phyloP scores from a whole-genome alignment of 1,140 invertebrate species.

The Nilaparvata lugens region DNA sequence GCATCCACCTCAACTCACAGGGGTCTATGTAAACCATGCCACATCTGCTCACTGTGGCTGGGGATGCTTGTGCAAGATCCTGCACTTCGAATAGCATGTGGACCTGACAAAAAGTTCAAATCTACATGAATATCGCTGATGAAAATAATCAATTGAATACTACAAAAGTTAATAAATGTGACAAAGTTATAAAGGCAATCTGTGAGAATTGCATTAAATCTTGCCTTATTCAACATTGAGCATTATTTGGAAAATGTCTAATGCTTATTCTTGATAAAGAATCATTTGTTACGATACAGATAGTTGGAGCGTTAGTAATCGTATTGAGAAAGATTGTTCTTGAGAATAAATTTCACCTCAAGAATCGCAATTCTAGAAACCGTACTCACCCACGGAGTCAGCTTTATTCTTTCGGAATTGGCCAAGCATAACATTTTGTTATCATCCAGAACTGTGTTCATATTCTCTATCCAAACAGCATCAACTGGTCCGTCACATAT shows the following conservation, averaged over 20 bases:
- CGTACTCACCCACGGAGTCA: conserved; percentile 48
- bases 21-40: conserved; percentile 86
- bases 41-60: conserved; percentile 71
- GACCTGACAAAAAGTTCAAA: conserved; percentile 36
- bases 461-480: conserved; percentile 91
- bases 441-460: conserved; percentile 89
- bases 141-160: too few relatives aligned
- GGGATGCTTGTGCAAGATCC: conserved; percentile 75
- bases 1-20: conserved; percentile 65
- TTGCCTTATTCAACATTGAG: too few relatives aligned
- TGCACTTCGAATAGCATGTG: conserved; percentile 85
- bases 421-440: conserved; percentile 87
- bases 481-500: conserved; percentile 88
- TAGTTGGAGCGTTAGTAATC: too few relatives aligned
- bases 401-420: conserved; percentile 83
- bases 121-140: not conserved
- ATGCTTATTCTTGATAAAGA: too few relatives aligned
- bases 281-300: too few relatives aligned
- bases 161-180: too few relatives aligned
- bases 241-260: too few relatives aligned
- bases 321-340: too few relatives aligned
- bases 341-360: too few relatives aligned
- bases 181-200: too few relatives aligned
- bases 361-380: not conserved
- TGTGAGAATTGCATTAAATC: too few relatives aligned